A percentile compares a stretch with the other conserved stretches of the same genome.
Evolutionary conservation across 2,113 vertebrate species (phyloP).

Genomic region (Condylura cristata): DNA sequence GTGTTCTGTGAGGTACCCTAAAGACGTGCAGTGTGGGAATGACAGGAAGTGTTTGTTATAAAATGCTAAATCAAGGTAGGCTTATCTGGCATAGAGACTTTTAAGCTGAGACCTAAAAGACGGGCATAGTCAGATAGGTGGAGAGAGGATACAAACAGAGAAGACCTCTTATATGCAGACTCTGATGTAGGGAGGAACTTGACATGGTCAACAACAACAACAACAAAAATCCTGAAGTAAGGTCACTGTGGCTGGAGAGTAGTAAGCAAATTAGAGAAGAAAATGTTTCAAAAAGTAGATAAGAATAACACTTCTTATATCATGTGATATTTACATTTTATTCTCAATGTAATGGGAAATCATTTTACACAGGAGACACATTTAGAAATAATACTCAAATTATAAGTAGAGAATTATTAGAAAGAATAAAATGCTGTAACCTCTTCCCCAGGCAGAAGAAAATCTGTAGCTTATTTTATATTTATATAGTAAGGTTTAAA

Average conservation of each 20-base stretch:
- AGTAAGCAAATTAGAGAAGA: not conserved
- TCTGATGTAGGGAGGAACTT: not conserved
- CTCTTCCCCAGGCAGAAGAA: not conserved
- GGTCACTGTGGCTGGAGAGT: not conserved
- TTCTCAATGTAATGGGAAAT: not conserved
- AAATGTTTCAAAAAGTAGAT: not conserved
- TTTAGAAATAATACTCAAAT: not conserved
- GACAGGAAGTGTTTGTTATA: not conserved
- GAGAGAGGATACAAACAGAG: not conserved
- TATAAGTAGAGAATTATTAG: not conserved
- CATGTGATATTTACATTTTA: not conserved
- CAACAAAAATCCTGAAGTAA: not conserved
- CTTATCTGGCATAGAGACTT: not conserved
- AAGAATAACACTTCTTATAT: not conserved
- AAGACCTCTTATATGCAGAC: not conserved
- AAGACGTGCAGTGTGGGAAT: not conserved
- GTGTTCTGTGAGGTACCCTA: not conserved
- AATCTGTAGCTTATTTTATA: not conserved
- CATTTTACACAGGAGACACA: not conserved
- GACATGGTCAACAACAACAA: not conserved
- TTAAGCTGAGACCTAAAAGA: not conserved
- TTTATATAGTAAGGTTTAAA: not conserved
- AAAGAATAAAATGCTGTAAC: not conserved
- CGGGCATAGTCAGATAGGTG: accelerated
- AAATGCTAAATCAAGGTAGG: not conserved